Base-by-base conservation (phyloP, 2,113 vertebrate species). In the Ceuthmochares aereus region DNA sequence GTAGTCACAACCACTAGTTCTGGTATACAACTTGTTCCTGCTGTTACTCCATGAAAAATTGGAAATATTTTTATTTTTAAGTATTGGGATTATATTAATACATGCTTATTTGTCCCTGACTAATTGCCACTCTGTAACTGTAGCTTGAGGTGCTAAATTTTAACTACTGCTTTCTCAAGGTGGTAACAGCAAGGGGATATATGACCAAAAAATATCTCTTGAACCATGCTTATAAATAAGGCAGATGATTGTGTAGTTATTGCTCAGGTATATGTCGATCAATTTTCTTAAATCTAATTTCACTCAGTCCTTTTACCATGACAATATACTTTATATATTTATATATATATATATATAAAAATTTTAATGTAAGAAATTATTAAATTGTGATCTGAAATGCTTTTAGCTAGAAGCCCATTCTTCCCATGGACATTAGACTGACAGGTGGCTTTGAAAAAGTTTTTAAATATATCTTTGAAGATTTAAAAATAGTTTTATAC, bases 401-500 rank as follows among this genome's bases (percentile, higher is more conserved):
- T 92, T 59, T 52, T 60, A 75, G 56, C 42, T 54, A 36, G 42
- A 67, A 84, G 54, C 30, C 37, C 37, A 40, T 56, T 89, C 43
- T 92, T 82, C 14, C 34, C 26, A 27, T 51, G 72, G 54, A 59
- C 70, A 56, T 78, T 37, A 81, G 51, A 84, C 36, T 88, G 64
- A 60, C 67, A 68, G 52, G 73, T 68, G 21, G 51, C 11, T 92
- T 87, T 95, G 68, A 77, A 86, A 63, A 37, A 15, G 14, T 76
- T 88, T 88, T 93, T 45, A 84, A 96, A 86, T 75, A 78, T 27
- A 70, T 92, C 76, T 92, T 89, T 93, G 58, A 81, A 87, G 85
- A 82, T 93, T 92, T 87, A 86, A 95, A 95, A 93, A 92, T 73
- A 92, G 43, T 87, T 95, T 96, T 95, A 81, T 80, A 88, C 45